A percentile compares a stretch with the other conserved stretches of the same genome.
Evolutionary conservation across 2,113 vertebrate genomes (phyloP).

Genomic region (Cranoglanis bouderius): DNA sequence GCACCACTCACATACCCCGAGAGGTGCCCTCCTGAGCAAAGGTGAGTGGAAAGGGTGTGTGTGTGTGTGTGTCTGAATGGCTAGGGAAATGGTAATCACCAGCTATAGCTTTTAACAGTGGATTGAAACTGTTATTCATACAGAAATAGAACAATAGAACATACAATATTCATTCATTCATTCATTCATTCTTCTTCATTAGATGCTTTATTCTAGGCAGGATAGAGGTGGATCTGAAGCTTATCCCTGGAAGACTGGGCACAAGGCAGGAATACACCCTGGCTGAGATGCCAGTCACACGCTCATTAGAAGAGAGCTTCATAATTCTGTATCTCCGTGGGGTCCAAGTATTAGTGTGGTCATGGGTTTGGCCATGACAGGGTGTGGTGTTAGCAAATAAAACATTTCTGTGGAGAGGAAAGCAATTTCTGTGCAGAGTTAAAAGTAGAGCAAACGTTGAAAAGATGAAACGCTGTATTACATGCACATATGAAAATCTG

Average conservation of each 20-base stretch:
- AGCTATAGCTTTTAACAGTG: conserved; percentile 44
- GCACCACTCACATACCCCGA: conserved; percentile 41
- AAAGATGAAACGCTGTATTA: background rate
- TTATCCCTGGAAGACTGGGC: background rate
- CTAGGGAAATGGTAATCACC: conserved; percentile 54
- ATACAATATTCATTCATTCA: background rate
- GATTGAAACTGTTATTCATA: conserved; percentile 15
- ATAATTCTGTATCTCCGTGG: background rate
- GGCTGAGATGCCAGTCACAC: background rate
- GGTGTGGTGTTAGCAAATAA: background rate
- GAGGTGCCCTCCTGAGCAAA: conserved; percentile 15
- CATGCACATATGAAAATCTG: background rate
- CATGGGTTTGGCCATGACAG: background rate
- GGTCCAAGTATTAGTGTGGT: background rate
- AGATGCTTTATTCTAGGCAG: background rate
- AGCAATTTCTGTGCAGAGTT: background rate
- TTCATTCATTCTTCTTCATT: background rate
- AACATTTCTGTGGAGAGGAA: background rate
- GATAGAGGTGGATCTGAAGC: background rate
- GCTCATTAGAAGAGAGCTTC: background rate
- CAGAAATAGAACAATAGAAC: background rate
- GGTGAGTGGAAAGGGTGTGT: conserved; percentile 30
- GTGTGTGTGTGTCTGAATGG: background rate
- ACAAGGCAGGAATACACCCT: background rate
- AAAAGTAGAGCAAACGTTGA: background rate